phyloP scores from a whole-genome alignment of 2,888 invertebrate species.

The Apodemia hepburni region DNA sequence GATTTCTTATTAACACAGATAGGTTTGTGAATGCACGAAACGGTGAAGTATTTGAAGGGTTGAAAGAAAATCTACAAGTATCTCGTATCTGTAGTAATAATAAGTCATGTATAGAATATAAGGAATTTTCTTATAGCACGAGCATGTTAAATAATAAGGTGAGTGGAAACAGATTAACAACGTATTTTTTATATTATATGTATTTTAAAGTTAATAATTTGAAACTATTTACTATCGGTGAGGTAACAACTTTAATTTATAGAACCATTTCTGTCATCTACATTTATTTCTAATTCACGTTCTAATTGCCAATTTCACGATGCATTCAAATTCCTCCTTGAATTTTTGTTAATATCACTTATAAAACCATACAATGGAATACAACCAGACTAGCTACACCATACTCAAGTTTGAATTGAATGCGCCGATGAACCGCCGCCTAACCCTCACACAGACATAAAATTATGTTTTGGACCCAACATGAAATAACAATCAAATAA shows the following conservation, averaged over 20 bases:
- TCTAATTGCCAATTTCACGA: slow-evolving; percentile 59
- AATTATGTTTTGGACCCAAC: neutral
- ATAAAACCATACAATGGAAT: slow-evolving; percentile 1
- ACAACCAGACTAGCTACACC: neutral
- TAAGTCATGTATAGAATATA: no score
- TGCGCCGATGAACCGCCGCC: slow-evolving; percentile 6
- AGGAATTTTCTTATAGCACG: no score
- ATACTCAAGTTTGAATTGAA: neutral
- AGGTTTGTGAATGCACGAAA: no score
- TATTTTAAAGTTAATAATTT: slow-evolving; percentile 71
- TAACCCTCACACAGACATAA: neutral
- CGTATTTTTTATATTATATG: slow-evolving; percentile 49
- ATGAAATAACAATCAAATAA: neutral
- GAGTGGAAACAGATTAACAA: neutral
- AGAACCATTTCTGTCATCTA: slow-evolving; percentile 63
- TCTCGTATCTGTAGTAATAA: no score
- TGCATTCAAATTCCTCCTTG: slow-evolving; percentile 44
- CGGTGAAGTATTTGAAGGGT: no score
- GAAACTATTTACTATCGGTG: slow-evolving; percentile 76
- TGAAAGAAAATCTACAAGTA: no score
- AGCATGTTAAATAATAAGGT: no score
- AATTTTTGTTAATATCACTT: neutral
- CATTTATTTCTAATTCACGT: slow-evolving; percentile 55
- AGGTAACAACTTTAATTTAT: slow-evolving; percentile 68
- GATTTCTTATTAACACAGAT: no score